Percentiles rank a stretch among this genome's conserved stretches.
Conservation (phyloP, 2,113 vertebrate species). For the Apus apus region DNA sequence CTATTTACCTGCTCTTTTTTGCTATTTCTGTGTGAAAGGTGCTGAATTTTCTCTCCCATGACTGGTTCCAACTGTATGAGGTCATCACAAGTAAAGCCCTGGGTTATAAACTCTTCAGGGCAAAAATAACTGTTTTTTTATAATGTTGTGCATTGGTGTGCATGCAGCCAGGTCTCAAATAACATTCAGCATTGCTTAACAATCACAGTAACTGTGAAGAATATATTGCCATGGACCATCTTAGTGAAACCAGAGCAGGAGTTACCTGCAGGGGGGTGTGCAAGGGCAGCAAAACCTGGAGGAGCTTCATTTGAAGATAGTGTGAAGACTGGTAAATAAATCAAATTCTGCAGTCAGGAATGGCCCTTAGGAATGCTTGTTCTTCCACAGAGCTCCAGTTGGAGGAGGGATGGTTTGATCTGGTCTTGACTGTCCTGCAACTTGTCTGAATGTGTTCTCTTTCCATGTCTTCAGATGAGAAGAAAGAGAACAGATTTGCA, state of each 20-base stretch:
- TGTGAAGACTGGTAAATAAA: neutral
- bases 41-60: neutral
- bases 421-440: neutral
- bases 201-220: rapidly evolving
- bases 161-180: neutral
- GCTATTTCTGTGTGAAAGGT: neutral
- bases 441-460: neutral
- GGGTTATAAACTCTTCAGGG: neutral
- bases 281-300: neutral
- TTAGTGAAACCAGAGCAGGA: rapidly evolving
- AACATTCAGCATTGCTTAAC: neutral
- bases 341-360: neutral
- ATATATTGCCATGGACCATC: neutral
- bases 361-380: neutral
- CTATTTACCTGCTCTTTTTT: neutral
- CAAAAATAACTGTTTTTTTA: neutral
- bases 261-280: neutral
- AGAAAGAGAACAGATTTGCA: slow-evolving; percentile 88
- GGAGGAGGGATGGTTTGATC: neutral
- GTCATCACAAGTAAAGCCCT: neutral
- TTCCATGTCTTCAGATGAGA: slow-evolving; percentile 84
- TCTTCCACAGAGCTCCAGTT: neutral
- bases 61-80: neutral
- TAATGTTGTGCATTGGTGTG: neutral
- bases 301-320: neutral